Evolutionary conservation across 2,113 vertebrate species (phyloP).

Genomic region (Xiphorhynchus elegans): DNA sequence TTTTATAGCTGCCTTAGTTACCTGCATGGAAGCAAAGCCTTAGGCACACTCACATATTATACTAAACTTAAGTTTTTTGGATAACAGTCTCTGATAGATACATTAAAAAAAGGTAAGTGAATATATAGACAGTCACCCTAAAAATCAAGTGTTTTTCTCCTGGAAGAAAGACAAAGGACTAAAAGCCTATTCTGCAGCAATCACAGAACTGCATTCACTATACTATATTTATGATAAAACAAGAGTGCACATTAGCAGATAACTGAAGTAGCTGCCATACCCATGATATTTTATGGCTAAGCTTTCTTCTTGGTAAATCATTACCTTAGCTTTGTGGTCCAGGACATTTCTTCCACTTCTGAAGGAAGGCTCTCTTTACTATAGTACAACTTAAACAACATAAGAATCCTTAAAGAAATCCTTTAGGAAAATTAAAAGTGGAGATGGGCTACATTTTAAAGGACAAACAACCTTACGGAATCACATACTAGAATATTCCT

Average conservation of each 20-base stretch:
- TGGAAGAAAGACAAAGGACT: neutral
- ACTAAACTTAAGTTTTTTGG: neutral
- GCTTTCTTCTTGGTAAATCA: neutral
- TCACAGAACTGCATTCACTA: neutral
- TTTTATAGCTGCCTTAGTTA: conserved; percentile 10
- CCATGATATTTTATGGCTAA: neutral
- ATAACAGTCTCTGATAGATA: neutral
- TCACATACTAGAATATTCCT: neutral
- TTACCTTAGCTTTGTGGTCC: neutral
- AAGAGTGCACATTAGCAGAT: neutral
- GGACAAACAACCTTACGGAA: neutral
- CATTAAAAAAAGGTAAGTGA: neutral
- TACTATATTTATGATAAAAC: neutral
- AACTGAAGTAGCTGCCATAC: neutral
- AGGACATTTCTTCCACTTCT: neutral
- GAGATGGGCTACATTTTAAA: neutral
- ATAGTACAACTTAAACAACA: neutral
- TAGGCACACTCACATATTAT: neutral
- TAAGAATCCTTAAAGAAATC: neutral
- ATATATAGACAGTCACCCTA: neutral
- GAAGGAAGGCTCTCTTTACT: neutral
- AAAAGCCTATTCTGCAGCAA: neutral
- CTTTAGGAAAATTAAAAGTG: neutral
- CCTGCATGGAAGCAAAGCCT: neutral
- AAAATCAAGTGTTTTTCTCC: neutral